Conservation (phyloP, 2,888 invertebrate species). For the Masnerella sp. region DNA sequence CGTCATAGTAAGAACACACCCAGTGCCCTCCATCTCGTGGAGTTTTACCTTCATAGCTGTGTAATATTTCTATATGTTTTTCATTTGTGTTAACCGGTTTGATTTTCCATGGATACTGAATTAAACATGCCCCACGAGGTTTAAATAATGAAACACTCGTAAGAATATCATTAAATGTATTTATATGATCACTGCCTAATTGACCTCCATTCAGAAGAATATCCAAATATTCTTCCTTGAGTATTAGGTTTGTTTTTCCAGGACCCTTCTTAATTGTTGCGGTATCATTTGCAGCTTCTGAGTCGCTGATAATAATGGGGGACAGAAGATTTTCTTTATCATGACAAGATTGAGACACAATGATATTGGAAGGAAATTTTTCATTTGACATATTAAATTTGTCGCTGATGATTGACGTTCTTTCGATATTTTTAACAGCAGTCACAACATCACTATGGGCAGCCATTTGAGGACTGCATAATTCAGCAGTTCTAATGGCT, state of each 20-base stretch:
- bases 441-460: no score
- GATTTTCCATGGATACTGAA: not conserved
- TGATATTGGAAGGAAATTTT: no score
- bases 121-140: not conserved
- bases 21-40: not conserved
- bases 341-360: no score
- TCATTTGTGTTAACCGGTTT: not conserved
- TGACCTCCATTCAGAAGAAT: not conserved
- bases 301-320: not conserved
- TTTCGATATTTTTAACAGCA: no score
- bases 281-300: not conserved
- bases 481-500: no score
- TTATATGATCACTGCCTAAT: not conserved
- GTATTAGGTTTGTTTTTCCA: not conserved
- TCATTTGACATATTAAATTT: no score
- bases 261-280: not conserved
- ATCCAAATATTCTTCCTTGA: not conserved
- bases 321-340: no score
- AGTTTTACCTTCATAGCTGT: not conserved
- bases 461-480: no score
- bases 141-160: not conserved
- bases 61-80: slow-evolving; percentile 1
- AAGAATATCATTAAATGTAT: not conserved
- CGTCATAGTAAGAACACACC: slow-evolving; percentile 5
- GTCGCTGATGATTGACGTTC: no score